Evolutionary conservation across 2,113 vertebrate species (phyloP).

Genomic region (Acanthisitta chloris): DNA sequence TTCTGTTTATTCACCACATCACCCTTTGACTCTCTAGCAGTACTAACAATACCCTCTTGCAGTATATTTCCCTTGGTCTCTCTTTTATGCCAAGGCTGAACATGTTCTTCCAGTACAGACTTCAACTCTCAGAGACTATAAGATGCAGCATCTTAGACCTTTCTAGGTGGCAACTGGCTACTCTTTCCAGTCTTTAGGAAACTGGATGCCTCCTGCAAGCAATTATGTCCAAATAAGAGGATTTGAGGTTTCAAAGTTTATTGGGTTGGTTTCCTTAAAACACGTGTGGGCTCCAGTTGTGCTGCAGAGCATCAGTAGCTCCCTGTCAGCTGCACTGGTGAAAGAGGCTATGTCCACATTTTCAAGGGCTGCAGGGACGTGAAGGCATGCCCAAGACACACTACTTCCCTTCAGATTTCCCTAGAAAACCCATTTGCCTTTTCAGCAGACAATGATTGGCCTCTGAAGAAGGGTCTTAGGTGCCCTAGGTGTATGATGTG

Average conservation of each 20-base stretch:
- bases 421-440: background rate
- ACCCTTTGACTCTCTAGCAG: background rate
- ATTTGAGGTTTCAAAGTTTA: background rate
- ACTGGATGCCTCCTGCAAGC: background rate
- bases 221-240: background rate
- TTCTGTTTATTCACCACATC: background rate
- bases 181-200: background rate
- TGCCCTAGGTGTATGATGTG: background rate
- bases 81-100: background rate
- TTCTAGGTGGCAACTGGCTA: background rate
- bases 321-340: no score
- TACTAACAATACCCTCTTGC: background rate
- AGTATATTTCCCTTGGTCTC: background rate
- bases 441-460: background rate
- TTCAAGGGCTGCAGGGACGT: background rate
- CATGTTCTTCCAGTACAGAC: background rate
- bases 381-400: background rate
- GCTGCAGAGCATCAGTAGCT: background rate
- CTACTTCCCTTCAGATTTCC: background rate
- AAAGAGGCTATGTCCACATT: rapidly evolving
- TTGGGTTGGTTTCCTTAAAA: background rate
- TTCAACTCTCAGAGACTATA: background rate
- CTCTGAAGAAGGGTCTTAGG: background rate
- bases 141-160: background rate
- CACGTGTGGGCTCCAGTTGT: background rate